Percentiles rank a stretch among this genome's conserved stretches.
Evolutionary conservation across 2,797 vertebrate species (phyloP).

Genomic region (Sandelia bainsii): DNA sequence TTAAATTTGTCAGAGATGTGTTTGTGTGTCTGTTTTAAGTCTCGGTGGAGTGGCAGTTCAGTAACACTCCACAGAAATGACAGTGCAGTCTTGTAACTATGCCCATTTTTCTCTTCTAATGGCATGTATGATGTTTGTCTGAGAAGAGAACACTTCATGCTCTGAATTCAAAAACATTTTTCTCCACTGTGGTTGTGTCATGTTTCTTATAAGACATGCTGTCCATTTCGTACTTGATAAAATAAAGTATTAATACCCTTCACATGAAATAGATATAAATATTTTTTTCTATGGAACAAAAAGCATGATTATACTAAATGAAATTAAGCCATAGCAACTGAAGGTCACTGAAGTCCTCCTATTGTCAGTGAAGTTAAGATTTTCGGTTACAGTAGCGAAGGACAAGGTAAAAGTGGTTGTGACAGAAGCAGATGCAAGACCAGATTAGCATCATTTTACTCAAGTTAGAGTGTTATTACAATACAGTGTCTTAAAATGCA

Average conservation of each 20-base stretch:
- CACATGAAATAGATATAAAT: slow-evolving; percentile 9
- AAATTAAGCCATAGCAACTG: not conserved
- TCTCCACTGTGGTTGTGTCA: slow-evolving; percentile 5
- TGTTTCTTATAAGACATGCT: slow-evolving; percentile 8
- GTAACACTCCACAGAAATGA: slow-evolving; percentile 50
- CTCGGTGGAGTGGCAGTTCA: slow-evolving; percentile 59
- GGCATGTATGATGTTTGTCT: slow-evolving; percentile 35
- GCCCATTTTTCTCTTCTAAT: slow-evolving; percentile 35
- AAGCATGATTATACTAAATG: slow-evolving; percentile 1
- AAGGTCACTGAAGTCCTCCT: slow-evolving; percentile 22
- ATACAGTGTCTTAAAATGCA: not conserved
- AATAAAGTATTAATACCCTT: slow-evolving; percentile 9
- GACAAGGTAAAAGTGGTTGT: not conserved
- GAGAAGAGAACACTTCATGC: slow-evolving; percentile 24
- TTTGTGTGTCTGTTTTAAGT: slow-evolving; percentile 32
- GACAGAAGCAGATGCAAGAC: not conserved
- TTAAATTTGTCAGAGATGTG: slow-evolving; percentile 64
- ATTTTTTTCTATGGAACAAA: slow-evolving; percentile 19
- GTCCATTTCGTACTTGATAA: slow-evolving; percentile 8
- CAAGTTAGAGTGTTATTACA: no score
- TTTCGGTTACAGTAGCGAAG: not conserved
- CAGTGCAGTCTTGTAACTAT: slow-evolving; percentile 15
- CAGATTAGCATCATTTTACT: not conserved
- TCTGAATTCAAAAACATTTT: slow-evolving; percentile 23
- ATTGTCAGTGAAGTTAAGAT: not conserved